These are phyloP conservation scores for Onychomys leucogaster DNA, from an alignment of 2,797 vertebrate genomes.

Conservation along the genomic window DNA sequence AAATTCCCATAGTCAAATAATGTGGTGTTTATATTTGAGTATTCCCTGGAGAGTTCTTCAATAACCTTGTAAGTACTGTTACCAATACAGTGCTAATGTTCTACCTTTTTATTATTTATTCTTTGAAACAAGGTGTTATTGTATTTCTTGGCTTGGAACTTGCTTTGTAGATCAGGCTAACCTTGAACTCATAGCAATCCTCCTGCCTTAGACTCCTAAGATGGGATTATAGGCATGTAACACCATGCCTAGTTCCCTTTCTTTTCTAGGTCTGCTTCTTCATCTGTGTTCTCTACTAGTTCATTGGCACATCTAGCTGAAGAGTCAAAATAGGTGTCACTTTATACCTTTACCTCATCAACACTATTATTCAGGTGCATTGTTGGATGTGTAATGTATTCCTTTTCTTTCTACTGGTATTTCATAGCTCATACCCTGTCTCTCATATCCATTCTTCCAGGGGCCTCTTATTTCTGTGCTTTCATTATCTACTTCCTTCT, in stretches of 20 bases:
- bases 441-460: too few relatives aligned
- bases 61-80: neutral
- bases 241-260: neutral
- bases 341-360: neutral
- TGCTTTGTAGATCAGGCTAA: neutral
- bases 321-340: neutral
- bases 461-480: neutral
- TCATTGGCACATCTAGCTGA: neutral
- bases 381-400: too few relatives aligned
- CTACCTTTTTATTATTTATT: neutral
- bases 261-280: neutral
- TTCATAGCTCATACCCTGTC: neutral
- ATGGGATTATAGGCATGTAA: neutral
- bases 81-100: neutral
- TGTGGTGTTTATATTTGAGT: constrained; percentile 16
- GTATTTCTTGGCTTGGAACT: neutral
- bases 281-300: neutral
- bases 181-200: neutral
- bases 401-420: neutral
- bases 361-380: neutral
- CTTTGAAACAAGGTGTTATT: neutral
- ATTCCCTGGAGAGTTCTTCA: neutral
- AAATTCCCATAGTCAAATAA: constrained; percentile 32
- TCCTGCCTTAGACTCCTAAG: neutral
- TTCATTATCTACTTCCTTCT: neutral